Evolutionary conservation across 2,113 vertebrate genomes (phyloP), one percentile per base, ranked within the genome.

Genomic region (Archocentrus centrarchus): DNA sequence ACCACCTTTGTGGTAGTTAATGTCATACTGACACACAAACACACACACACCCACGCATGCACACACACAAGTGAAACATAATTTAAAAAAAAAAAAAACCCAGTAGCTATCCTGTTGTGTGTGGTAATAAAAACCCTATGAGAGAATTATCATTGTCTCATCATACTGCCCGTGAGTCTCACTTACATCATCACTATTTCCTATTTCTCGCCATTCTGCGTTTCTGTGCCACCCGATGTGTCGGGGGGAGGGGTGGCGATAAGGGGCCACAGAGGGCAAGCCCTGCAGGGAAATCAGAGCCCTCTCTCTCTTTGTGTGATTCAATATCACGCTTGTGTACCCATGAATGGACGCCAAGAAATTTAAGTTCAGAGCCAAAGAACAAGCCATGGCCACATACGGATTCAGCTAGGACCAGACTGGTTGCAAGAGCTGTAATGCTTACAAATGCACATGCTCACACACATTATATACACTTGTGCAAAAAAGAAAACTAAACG

Each of bases 241-340:
- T 15, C 27, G 75, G 62, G 79, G 55, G 82, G 79, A 39, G 66
- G 75, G 79, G 39, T 79, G 75, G 30, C 15, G 14, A 83, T 41
- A 9, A 68, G 68, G 73, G 88, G 91, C 83, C 88, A 78, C 68
- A 66, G 89, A 91, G 93, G 87, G 86, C 88, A 90, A 78, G 83
- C 86, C 90, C 91, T 82, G 91, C 55, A 55, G 92, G 89, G 88
- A 92, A 93, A 92, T 93, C 91, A 92, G 83, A 90, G 89, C 89
- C 77, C 77, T 77, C 86, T 86, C 83, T 86, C 82, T 88, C 88
- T 92, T 93, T 93, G 91, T 92, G 91, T 86, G 90, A 92, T 93
- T 94, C 88, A 90, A 93, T 93, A 92, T 94, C 92, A 93, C 85
- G 88, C 91, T 89, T 92, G 88, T 89, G 90, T 92, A 79, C 87